phyloP scores from a whole-genome alignment of 64 coral and sea anemone genomes.

The Platygyra sinensis region DNA sequence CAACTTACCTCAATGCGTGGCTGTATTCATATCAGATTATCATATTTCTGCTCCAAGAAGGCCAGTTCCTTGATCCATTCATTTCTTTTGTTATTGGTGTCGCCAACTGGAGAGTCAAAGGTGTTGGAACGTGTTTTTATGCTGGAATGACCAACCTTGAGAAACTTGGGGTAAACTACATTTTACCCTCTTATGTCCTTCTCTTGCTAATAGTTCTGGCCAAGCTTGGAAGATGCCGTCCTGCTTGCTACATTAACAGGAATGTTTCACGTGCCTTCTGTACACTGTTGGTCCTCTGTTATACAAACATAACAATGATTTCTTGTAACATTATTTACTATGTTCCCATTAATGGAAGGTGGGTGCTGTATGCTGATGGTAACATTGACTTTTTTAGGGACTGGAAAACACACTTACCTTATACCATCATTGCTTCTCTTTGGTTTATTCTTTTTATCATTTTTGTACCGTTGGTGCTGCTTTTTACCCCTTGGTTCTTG shows the following conservation, averaged over 20 bases:
- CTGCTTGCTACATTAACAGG: constrained; percentile 45
- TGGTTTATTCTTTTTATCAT: constrained; percentile 39
- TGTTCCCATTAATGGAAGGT: constrained; percentile 12
- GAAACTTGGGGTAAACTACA: constrained; percentile 72
- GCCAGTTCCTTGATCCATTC: constrained; percentile 31
- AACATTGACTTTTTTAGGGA: constrained; percentile 22
- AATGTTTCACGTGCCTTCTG: constrained; percentile 67
- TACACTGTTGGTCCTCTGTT: constrained; percentile 71
- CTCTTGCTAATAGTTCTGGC: constrained; percentile 41
- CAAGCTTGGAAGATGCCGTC: background rate
- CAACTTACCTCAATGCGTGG: constrained; percentile 73
- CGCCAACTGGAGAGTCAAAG: constrained; percentile 21
- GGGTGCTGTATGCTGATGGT: constrained; percentile 56
- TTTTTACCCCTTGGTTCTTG: constrained; percentile 66
- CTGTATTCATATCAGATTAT: constrained; percentile 76
- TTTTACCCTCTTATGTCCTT: constrained; percentile 63
- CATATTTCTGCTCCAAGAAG: constrained; percentile 25
- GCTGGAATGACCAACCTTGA: constrained; percentile 50
- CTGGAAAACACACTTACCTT: constrained; percentile 18
- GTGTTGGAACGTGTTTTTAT: constrained; percentile 41
- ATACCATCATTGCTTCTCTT: constrained; percentile 41
- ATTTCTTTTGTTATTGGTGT: constrained; percentile 52
- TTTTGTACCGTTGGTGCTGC: constrained; percentile 45
- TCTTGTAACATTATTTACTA: constrained; percentile 49
- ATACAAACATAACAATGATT: constrained; percentile 63